Evolutionary conservation across 2,113 vertebrate genomes (phyloP).

Genomic region (Chaetura pelagica): DNA sequence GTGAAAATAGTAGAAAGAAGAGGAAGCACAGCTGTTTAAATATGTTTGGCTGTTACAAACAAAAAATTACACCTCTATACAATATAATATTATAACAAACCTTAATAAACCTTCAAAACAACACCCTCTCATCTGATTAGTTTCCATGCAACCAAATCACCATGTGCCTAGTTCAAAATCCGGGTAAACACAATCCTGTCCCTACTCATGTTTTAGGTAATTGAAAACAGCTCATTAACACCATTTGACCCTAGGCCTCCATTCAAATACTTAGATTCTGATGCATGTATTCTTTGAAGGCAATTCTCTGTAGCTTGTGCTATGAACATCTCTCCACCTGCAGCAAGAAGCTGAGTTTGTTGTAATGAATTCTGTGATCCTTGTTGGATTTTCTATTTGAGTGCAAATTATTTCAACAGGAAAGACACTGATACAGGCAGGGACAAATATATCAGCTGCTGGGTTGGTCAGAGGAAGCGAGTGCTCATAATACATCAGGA

Average conservation of each 20-base stretch:
- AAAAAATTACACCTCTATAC: background rate
- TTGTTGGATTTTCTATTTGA: background rate
- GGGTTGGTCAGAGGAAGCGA: background rate
- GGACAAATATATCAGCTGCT: background rate
- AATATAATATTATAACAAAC: background rate
- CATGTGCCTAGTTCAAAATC: background rate
- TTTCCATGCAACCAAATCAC: background rate
- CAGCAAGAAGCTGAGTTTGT: background rate
- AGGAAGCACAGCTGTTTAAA: background rate
- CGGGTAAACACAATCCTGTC: background rate
- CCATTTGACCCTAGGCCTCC: background rate
- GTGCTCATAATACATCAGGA: background rate
- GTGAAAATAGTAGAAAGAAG: background rate
- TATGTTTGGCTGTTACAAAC: background rate
- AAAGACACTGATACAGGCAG: background rate
- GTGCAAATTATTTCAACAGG: background rate
- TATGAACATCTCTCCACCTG: background rate
- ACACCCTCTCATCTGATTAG: background rate
- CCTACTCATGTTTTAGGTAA: background rate
- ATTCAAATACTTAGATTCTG: background rate
- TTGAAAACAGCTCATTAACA: constrained; percentile 37
- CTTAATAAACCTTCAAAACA: background rate
- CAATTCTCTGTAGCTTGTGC: background rate
- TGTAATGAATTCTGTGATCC: constrained; percentile 2
- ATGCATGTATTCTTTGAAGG: background rate